These are phyloP conservation scores for Scatophagus argus DNA, from an alignment of 2,113 vertebrate genomes.

Conservation along the genomic window DNA sequence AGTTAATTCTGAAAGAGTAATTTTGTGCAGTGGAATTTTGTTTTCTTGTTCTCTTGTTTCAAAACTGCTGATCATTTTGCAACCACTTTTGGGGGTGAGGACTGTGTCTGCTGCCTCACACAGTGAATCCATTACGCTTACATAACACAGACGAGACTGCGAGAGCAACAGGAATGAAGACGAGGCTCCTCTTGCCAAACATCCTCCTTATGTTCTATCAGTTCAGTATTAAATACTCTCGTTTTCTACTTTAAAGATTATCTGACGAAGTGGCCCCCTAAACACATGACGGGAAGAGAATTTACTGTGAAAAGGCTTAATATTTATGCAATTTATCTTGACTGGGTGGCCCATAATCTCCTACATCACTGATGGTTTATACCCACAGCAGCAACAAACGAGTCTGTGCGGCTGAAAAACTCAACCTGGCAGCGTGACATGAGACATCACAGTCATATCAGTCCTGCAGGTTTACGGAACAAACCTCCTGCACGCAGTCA, in stretches of 20 bases:
- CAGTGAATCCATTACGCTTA: background rate
- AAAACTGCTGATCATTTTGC: too few relatives aligned
- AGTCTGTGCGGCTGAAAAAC: background rate
- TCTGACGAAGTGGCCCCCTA: background rate
- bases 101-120: background rate
- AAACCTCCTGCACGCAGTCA: constrained; percentile 13
- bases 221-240: background rate
- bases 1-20: too few relatives aligned
- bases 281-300: constrained; percentile 3
- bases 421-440: constrained; percentile 9
- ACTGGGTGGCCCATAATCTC: constrained; percentile 25
- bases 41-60: too few relatives aligned
- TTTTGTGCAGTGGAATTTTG: too few relatives aligned
- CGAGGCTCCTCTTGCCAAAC: background rate
- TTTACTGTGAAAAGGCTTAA: background rate
- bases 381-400: constrained; percentile 1
- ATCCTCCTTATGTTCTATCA: background rate
- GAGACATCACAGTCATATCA: constrained; percentile 22
- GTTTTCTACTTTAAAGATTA: constrained; percentile 18
- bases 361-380: constrained; percentile 8
- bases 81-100: background rate
- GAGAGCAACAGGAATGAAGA: background rate
- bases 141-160: background rate
- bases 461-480: constrained; percentile 39
- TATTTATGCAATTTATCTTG: background rate